phyloP scores from a whole-genome alignment of 2,113 vertebrate species.

The Sialia sialis region DNA sequence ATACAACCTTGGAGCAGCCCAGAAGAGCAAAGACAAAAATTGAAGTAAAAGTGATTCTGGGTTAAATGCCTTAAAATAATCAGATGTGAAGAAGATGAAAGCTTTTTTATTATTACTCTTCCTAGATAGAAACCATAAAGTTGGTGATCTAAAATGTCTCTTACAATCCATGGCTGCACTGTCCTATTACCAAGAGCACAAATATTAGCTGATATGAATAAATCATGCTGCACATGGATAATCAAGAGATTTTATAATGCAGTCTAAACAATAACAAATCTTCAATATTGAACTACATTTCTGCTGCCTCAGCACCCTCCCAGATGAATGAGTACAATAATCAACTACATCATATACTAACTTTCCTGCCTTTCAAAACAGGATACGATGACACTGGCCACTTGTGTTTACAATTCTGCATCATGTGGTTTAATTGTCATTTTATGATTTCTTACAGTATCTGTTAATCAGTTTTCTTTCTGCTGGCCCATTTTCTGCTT shows the following conservation, averaged over 20 bases:
- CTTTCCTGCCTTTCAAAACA: neutral
- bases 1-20: no score
- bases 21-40: no score
- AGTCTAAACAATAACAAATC: neutral
- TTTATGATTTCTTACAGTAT: neutral
- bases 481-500: neutral
- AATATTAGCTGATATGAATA: neutral
- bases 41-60: neutral
- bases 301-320: no score
- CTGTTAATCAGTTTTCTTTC: neutral
- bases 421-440: neutral
- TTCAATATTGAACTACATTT: no score
- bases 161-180: neutral
- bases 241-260: neutral
- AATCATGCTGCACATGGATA: neutral
- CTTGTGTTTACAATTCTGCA: neutral
- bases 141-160: neutral
- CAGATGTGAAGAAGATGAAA: neutral
- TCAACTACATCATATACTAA: no score
- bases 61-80: neutral
- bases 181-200: neutral
- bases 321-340: neutral
- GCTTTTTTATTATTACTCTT: neutral
- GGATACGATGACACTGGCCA: neutral
- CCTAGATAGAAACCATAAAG: neutral